phyloP scores from a whole-genome alignment of 2,113 vertebrate species.

The Erythrocebus patas region DNA sequence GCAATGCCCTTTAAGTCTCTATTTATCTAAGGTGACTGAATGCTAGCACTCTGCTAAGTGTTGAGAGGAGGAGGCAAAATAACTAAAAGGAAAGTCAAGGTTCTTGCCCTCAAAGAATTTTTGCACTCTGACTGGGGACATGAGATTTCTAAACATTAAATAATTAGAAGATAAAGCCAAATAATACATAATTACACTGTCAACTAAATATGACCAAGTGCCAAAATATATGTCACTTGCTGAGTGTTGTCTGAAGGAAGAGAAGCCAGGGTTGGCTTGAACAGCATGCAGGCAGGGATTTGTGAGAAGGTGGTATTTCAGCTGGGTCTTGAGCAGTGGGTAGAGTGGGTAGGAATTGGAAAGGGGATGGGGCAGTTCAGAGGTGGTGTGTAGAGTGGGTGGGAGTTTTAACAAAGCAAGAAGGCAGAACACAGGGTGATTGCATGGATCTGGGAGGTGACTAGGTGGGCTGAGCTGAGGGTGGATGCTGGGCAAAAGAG shows the following conservation, averaged over 20 bases:
- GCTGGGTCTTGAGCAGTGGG: no score
- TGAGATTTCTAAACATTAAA: not conserved
- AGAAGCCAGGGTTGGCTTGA: not conserved
- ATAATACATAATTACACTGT: not conserved
- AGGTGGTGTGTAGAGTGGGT: not conserved
- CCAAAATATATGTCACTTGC: not conserved
- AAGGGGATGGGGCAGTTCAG: not conserved
- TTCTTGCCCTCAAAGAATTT: not conserved
- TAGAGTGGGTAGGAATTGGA: not conserved
- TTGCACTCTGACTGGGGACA: not conserved
- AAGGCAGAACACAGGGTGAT: not conserved
- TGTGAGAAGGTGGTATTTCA: not conserved
- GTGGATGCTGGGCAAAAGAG: not conserved
- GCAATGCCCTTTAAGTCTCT: not conserved
- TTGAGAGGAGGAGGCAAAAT: not conserved
- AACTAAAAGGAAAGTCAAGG: not conserved
- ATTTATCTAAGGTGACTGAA: not conserved
- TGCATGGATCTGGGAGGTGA: not conserved
- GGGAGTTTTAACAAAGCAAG: not conserved
- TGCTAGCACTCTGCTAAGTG: not conserved
- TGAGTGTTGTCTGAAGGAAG: not conserved
- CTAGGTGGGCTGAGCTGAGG: not conserved
- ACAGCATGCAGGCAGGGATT: not conserved
- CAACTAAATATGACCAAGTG: not conserved
- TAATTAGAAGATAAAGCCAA: conserved; percentile 24